Conservation (phyloP, 2,113 vertebrate genomes). For the Catagonus wagneri region DNA sequence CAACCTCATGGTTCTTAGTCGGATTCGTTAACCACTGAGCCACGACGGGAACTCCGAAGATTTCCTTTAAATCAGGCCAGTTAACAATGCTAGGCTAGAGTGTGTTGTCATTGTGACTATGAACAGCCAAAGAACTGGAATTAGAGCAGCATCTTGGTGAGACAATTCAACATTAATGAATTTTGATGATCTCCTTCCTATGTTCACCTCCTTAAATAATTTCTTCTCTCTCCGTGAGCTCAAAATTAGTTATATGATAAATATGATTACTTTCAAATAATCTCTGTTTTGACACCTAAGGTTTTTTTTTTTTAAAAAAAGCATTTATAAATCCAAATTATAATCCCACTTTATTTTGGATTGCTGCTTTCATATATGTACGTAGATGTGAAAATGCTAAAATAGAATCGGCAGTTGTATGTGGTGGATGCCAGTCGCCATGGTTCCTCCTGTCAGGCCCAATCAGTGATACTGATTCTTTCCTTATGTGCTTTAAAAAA, state of each 20-base stretch:
- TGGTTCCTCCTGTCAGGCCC: background rate
- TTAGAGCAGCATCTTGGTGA: background rate
- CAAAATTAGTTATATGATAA: background rate
- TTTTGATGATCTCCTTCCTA: background rate
- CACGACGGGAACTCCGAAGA: no score
- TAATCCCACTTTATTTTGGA: background rate
- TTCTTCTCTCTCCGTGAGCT: background rate
- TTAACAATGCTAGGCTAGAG: background rate
- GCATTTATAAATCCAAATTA: constrained; percentile 37
- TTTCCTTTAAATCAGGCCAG: background rate
- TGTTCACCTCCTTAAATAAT: background rate
- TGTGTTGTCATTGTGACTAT: background rate
- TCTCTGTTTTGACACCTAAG: constrained; percentile 11
- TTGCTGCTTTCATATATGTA: background rate
- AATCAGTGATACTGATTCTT: background rate
- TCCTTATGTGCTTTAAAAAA: background rate
- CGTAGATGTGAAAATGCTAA: background rate
- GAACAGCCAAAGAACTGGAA: background rate
- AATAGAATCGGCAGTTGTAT: background rate
- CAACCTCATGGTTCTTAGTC: no score
- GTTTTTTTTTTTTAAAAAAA: background rate
- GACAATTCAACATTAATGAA: background rate
- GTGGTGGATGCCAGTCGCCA: background rate
- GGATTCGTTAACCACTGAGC: no score
- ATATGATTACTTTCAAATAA: constrained; percentile 29